phyloP scores from a whole-genome alignment of 2,888 invertebrate species.

The Polyommatus icarus region DNA sequence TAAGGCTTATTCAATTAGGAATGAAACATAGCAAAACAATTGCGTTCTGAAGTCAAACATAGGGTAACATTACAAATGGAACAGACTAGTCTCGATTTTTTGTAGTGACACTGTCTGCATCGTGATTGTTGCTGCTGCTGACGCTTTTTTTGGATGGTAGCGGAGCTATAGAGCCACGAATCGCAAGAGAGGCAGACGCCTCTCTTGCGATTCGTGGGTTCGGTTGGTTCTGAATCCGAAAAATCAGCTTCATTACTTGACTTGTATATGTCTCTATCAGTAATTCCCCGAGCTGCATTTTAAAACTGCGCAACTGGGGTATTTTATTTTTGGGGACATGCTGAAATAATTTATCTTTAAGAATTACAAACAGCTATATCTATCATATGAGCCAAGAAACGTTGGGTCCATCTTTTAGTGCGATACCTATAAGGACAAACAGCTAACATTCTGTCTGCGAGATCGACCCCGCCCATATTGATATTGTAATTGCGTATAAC shows the following conservation, averaged over 20 bases:
- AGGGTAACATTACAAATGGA: constrained; percentile 1
- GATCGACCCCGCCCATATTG: constrained; percentile 33
- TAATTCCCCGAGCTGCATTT: constrained; percentile 26
- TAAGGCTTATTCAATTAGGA: too few species aligned
- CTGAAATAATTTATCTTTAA: constrained; percentile 29
- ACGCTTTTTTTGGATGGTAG: too few species aligned
- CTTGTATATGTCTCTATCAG: constrained; percentile 13
- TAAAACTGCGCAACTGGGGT: constrained; percentile 30
- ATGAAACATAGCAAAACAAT: too few species aligned
- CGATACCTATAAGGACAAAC: constrained; percentile 30
- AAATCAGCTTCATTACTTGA: neutral
- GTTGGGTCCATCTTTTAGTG: constrained; percentile 40
- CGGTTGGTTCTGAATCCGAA: constrained; percentile 24
- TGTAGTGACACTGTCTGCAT: neutral
- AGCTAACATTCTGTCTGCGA: constrained; percentile 36
- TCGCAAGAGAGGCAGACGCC: too few species aligned
- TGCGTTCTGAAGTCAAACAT: neutral
- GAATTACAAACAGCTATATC: constrained; percentile 36
- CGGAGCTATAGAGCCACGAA: too few species aligned
- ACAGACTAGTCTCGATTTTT: constrained; percentile 11
- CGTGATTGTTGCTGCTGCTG: too few species aligned
- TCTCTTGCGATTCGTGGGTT: constrained; percentile 21
- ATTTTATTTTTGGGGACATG: constrained; percentile 28
- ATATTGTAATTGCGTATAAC: constrained; percentile 34
- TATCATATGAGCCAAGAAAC: constrained; percentile 38